Conservation (phyloP, 1,140 invertebrate genomes). For the Drosophila subobscura region DNA sequence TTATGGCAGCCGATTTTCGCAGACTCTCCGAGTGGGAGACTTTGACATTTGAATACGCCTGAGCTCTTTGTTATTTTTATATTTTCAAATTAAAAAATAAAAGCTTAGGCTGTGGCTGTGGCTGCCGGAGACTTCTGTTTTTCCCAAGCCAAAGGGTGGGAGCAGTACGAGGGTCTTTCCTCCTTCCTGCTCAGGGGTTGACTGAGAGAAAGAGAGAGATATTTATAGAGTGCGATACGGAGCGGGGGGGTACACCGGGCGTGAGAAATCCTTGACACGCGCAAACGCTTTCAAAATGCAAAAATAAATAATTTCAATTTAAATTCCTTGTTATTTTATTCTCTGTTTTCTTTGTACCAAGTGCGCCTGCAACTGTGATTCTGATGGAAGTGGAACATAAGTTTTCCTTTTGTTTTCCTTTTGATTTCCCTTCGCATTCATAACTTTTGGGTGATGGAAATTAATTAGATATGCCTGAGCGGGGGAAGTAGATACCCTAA, state of each 20-base stretch:
- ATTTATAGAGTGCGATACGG: too few relatives aligned
- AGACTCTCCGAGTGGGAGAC: slow-evolving; percentile 15
- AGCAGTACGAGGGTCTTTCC: not conserved
- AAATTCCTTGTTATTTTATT: slow-evolving; percentile 68
- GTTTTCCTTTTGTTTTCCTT: slow-evolving; percentile 63
- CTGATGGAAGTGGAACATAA: slow-evolving; percentile 61
- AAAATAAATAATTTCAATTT: slow-evolving; percentile 83
- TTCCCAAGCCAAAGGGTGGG: slow-evolving; percentile 20
- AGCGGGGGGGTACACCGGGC: slow-evolving; percentile 9
- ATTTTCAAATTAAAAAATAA: slow-evolving; percentile 80
- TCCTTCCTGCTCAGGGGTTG: slow-evolving; percentile 7
- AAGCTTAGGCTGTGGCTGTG: slow-evolving; percentile 54
- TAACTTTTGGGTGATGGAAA: slow-evolving; percentile 31
- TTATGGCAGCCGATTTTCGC: not conserved
- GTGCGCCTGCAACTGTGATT: slow-evolving; percentile 49
- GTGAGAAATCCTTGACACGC: slow-evolving; percentile 80
- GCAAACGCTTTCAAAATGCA: slow-evolving; percentile 77
- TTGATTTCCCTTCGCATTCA: slow-evolving; percentile 40
- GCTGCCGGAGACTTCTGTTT: not conserved
- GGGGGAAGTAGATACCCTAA: not conserved
- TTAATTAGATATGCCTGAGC: slow-evolving; percentile 30
- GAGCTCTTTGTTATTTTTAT: slow-evolving; percentile 76
- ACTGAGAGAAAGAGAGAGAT: too few relatives aligned
- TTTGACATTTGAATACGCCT: slow-evolving; percentile 69
- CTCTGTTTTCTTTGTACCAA: slow-evolving; percentile 45